phyloP scores from a whole-genome alignment of 2,888 invertebrate genomes.

The Zelleria hepariella region DNA sequence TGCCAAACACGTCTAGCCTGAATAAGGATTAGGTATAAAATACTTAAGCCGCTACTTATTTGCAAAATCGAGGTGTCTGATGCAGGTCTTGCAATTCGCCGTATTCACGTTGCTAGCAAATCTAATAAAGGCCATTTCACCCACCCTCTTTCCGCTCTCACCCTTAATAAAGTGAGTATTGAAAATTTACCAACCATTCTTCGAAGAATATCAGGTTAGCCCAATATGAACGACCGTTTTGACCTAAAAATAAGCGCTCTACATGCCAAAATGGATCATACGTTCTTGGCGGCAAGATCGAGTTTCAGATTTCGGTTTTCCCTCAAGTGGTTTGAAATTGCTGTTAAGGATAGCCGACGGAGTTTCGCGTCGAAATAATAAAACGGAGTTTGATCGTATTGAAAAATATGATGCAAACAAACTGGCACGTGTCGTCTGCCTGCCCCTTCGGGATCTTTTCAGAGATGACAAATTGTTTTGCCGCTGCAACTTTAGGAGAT shows the following conservation, averaged over 20 bases:
- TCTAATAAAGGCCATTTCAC: slow-evolving; percentile 65
- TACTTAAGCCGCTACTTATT: slow-evolving; percentile 16
- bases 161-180: slow-evolving; percentile 71
- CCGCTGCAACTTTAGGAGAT: no score
- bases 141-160: slow-evolving; percentile 54
- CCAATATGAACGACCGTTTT: slow-evolving; percentile 43
- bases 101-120: slow-evolving; percentile 60
- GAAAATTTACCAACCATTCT: slow-evolving; percentile 73
- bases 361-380: slow-evolving; percentile 44
- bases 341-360: slow-evolving; percentile 26
- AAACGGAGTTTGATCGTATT: slow-evolving; percentile 40
- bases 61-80: slow-evolving; percentile 47
- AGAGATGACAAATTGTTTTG: background rate
- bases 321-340: slow-evolving; percentile 32
- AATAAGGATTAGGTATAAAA: no score
- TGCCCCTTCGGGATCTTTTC: background rate
- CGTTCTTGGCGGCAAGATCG: slow-evolving; percentile 12
- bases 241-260: slow-evolving; percentile 25
- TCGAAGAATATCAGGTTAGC: slow-evolving; percentile 66
- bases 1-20: no score
- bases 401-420: slow-evolving; percentile 53
- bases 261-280: slow-evolving; percentile 22
- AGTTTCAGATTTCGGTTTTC: slow-evolving; percentile 4
- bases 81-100: slow-evolving; percentile 44
- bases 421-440: slow-evolving; percentile 20